phyloP scores from a whole-genome alignment of 2,888 invertebrate species.

The Phalangium opilio region DNA sequence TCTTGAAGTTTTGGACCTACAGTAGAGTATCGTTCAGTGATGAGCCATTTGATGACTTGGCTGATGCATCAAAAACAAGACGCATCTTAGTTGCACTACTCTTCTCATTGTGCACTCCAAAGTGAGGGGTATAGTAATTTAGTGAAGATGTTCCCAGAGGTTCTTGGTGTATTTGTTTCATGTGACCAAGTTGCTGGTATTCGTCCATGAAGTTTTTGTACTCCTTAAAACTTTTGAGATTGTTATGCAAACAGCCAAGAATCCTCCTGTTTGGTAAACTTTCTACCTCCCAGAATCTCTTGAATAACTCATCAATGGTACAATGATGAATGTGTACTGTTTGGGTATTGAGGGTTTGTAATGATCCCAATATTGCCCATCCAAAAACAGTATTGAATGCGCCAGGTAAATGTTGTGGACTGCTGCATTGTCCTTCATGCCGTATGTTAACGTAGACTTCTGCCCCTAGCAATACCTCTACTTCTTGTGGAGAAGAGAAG shows the following conservation, averaged over 20 bases:
- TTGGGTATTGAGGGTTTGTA: no score
- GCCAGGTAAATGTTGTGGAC: no score
- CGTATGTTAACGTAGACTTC: no score
- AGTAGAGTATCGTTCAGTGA: constrained; percentile 27
- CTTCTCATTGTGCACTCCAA: neutral
- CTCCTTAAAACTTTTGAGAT: neutral
- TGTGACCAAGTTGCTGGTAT: neutral
- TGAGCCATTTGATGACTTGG: constrained; percentile 1
- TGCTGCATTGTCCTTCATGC: no score
- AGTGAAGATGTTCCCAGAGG: no score
- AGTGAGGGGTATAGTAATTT: neutral
- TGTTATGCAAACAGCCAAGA: neutral
- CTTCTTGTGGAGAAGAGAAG: no score
- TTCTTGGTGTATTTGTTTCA: neutral
- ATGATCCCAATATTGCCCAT: no score
- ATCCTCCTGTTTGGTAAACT: neutral
- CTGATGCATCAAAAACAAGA: constrained; percentile 2
- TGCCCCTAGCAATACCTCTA: no score
- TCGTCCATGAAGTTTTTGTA: neutral
- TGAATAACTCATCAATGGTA: no score
- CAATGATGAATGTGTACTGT: no score
- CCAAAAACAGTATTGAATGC: no score
- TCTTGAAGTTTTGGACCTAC: constrained; percentile 26
- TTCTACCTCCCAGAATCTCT: no score
- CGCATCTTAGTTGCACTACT: constrained; percentile 1